These are phyloP conservation scores for Leuciscus idus DNA, from an alignment of 2,113 vertebrate species.

Conservation along the genomic window DNA sequence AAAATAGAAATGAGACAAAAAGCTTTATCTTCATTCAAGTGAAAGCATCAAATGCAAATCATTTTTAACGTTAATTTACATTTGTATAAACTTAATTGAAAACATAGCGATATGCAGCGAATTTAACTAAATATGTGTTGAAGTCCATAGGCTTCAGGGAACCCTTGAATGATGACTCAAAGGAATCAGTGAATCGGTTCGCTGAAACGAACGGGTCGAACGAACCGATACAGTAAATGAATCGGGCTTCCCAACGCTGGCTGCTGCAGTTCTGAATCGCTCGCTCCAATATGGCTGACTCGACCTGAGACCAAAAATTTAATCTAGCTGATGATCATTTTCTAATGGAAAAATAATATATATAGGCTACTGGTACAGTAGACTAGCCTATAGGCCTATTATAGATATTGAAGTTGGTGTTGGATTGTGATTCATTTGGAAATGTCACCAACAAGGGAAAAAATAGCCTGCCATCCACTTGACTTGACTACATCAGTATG, in stretches of 20 bases:
- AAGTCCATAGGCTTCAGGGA: too few relatives aligned
- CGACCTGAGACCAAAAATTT: conserved; percentile 22
- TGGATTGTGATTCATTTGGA: neutral
- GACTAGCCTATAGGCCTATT: too few relatives aligned
- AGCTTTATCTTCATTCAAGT: neutral
- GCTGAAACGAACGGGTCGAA: neutral
- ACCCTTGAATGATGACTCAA: neutral
- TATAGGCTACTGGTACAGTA: neutral
- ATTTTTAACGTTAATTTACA: neutral
- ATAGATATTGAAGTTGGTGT: neutral
- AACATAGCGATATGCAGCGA: neutral
- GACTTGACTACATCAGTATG: neutral
- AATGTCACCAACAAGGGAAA: neutral
- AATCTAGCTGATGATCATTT: neutral
- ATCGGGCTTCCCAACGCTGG: conserved; percentile 28
- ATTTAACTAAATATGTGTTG: neutral
- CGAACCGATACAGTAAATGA: conserved; percentile 8
- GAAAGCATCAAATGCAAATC: neutral
- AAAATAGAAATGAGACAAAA: neutral
- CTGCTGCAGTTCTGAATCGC: conserved; percentile 53
- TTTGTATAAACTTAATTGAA: neutral
- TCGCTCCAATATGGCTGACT: conserved; percentile 64
- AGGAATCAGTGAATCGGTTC: neutral
- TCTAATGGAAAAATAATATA: neutral
- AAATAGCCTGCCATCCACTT: neutral